Conservation (phyloP, 2,113 vertebrate genomes). For the Cinclus cinclus region DNA sequence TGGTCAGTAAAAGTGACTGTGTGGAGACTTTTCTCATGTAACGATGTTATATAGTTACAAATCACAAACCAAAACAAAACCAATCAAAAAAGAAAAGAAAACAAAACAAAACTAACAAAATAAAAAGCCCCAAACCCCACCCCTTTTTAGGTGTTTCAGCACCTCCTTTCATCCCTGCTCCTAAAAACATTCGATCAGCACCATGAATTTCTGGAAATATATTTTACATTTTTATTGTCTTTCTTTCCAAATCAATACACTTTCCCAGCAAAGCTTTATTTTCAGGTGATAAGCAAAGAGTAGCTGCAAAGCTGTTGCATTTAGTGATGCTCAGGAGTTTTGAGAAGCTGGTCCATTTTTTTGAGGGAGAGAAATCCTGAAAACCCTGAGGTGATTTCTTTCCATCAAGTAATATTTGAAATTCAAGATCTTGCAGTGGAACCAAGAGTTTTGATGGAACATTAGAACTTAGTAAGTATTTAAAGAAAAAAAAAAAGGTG, state of each 20-base stretch:
- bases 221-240: background rate
- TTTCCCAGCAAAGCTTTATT: background rate
- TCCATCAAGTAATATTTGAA: background rate
- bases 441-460: background rate
- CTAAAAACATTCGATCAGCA: background rate
- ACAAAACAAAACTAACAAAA: background rate
- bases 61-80: background rate
- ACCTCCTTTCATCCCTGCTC: background rate
- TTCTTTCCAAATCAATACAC: background rate
- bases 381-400: background rate
- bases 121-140: fast-evolving
- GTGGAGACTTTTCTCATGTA: background rate
- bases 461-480: background rate
- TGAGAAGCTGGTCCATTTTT: background rate
- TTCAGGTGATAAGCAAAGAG: background rate
- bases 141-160: background rate
- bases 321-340: background rate
- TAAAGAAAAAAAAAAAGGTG: background rate
- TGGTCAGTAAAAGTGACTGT: background rate
- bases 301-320: background rate
- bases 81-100: no score
- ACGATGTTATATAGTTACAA: background rate
- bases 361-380: background rate
- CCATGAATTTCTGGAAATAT: background rate
- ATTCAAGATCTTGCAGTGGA: background rate